These are phyloP conservation scores for Bucco capensis DNA, from an alignment of 2,113 vertebrate species.

Conservation along the genomic window DNA sequence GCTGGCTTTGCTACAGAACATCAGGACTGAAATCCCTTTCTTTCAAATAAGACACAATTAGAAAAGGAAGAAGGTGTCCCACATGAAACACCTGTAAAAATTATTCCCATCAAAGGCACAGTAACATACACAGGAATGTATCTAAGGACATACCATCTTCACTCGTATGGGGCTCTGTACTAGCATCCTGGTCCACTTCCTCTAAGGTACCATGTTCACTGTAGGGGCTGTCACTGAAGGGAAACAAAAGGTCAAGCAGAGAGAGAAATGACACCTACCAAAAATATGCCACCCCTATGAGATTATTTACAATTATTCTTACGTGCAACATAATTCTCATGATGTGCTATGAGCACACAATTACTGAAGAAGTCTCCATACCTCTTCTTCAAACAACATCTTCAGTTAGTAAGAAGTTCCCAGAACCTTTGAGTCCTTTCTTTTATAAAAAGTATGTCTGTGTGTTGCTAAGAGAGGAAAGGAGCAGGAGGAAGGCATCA, in stretches of 20 bases:
- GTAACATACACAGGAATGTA: rapidly evolving
- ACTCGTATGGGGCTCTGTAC: constrained; percentile 92
- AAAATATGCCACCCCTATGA: not conserved
- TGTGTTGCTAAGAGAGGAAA: not conserved
- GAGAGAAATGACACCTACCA: not conserved
- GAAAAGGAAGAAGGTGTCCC: not conserved
- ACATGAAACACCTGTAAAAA: not conserved
- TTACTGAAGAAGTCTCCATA: not conserved
- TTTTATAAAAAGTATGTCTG: not conserved
- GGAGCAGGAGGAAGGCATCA: not conserved
- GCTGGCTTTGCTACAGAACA: not conserved
- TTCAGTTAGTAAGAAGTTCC: not conserved
- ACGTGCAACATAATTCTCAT: not conserved
- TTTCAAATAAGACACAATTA: not conserved
- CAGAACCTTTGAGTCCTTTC: not conserved
- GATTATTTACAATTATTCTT: not conserved
- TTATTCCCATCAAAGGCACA: not conserved
- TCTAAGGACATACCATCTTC: constrained; percentile 84
- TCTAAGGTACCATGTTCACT: constrained; percentile 93
- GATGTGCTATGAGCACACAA: not conserved
- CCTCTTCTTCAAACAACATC: not conserved
- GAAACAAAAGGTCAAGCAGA: not conserved
- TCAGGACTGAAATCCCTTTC: not conserved
- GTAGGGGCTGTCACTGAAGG: constrained; percentile 90
- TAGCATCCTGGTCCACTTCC: constrained; percentile 91